Evolutionary conservation across 2,797 vertebrate genomes (phyloP).

Genomic region (Falco berigora): DNA sequence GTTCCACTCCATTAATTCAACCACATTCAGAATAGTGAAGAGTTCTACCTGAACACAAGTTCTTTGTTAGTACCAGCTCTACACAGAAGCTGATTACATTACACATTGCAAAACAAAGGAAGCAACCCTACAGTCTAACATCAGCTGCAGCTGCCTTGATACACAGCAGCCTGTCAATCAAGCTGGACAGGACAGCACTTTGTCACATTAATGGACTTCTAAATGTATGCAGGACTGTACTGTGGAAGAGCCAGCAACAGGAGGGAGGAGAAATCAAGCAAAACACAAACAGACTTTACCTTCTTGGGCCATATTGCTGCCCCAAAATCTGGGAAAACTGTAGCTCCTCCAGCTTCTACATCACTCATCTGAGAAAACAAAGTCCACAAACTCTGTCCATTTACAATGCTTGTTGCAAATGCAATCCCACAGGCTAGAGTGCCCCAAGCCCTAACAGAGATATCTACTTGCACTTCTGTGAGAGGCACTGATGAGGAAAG

Average conservation of each 20-base stretch:
- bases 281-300: slow-evolving; percentile 68
- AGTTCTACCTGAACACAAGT: not conserved
- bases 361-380: slow-evolving; percentile 89
- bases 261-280: not conserved
- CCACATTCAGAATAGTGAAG: not conserved
- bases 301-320: slow-evolving; percentile 90
- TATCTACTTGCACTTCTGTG: not conserved
- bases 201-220: not conserved
- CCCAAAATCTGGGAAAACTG: slow-evolving; percentile 95
- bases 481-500: not conserved
- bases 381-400: not conserved
- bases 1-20: not conserved
- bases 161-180: not conserved
- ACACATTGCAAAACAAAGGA: not conserved
- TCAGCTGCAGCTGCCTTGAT: not conserved
- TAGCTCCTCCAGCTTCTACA: slow-evolving; percentile 93
- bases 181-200: not conserved
- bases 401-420: not conserved
- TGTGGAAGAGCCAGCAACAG: not conserved
- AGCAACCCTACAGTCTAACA: not conserved
- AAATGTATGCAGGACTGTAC: not conserved
- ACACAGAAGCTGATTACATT: not conserved
- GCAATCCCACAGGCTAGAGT: not conserved
- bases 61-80: not conserved
- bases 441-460: not conserved